Evolutionary conservation across 2,113 vertebrate genomes (phyloP), one percentile per base, ranked within the genome.

Genomic region (Calidris pygmaea): DNA sequence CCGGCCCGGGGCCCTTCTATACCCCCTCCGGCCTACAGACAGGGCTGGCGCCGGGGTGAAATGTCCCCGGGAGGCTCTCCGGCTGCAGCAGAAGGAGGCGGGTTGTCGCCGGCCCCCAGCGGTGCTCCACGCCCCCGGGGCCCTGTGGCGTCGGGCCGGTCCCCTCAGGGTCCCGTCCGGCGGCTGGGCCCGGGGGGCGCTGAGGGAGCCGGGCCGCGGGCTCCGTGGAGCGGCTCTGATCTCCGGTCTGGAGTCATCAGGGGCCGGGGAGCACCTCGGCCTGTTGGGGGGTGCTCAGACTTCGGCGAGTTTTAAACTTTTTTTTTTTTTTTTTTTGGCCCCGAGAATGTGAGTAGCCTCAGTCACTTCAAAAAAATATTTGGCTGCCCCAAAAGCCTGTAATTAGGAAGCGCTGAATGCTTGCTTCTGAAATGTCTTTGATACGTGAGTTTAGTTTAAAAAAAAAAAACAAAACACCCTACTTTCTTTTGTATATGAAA

Each of bases 1-100:
- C 4, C 0, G 8, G 14, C 2, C 3, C 0, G 1, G 9, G 7
- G 12, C 0, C 7, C 1, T 2, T 2, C 6, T 2, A 21, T 2
- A 7, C 11, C 0, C 0, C 18, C 3, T 3, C 2, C 4, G 27
- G 27, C 6, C 19, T 4, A 0, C 14, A 4, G 18, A 29, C 19
- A 17, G 0, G 22, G 29, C 20, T 11, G 55, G 37, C 4, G 14
- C 7, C 6, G 10, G 43, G 43, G 15, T 24, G 0, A 1, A 5
- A 0, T 1, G 1, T 4, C 1, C 3, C 5, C 3, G 29, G 34
- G 3, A 5, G 26, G 15, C 14, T 5, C 9, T 35, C 22, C 3
- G 4, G 26, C 24, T 7, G 43, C 6, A 14, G 52, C 5, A 16
- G n/a, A 0, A 50, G 32, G 32, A 15, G 17, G 18, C 1, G 27